Percentiles rank a stretch among this genome's conserved stretches.
Evolutionary conservation across 2,113 vertebrate species (phyloP).

Genomic region (Anguilla rostrata): DNA sequence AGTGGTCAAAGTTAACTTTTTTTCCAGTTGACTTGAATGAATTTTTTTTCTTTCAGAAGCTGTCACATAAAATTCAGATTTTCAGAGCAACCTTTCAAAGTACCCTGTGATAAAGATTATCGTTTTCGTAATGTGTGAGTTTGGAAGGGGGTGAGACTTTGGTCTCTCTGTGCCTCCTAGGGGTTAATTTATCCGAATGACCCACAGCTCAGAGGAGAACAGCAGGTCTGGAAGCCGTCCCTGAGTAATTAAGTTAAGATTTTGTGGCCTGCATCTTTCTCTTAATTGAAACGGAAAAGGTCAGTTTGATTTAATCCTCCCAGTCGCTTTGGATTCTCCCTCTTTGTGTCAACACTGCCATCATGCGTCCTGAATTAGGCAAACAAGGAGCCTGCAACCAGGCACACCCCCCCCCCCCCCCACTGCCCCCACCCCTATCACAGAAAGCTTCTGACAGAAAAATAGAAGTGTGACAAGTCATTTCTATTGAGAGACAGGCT

Average conservation of each 20-base stretch:
- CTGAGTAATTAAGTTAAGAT: constrained; percentile 32
- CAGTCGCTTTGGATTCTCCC: constrained; percentile 7
- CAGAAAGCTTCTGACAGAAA: background rate
- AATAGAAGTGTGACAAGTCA: background rate
- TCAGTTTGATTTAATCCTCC: constrained; percentile 36
- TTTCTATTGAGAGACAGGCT: background rate
- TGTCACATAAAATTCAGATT: background rate
- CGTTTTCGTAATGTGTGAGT: background rate
- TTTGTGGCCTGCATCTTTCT: constrained; percentile 27
- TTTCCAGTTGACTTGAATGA: too few relatives aligned
- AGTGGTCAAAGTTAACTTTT: too few relatives aligned
- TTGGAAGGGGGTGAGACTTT: background rate
- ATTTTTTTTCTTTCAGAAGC: background rate
- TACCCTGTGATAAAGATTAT: background rate
- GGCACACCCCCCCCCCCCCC: background rate
- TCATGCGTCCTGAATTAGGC: constrained; percentile 55
- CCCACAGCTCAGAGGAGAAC: constrained; percentile 37
- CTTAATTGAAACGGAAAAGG: constrained; percentile 46
- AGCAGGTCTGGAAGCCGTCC: background rate
- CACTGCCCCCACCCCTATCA: too few relatives aligned
- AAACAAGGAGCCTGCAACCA: background rate
- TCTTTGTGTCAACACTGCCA: constrained; percentile 63
- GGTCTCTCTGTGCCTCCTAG: background rate
- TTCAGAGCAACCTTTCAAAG: background rate
- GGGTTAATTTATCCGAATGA: constrained; percentile 14